Percentiles rank a stretch among this genome's conserved stretches.
Evolutionary conservation across 2,113 vertebrate genomes (phyloP).

Genomic region (Terrapene triunguis): DNA sequence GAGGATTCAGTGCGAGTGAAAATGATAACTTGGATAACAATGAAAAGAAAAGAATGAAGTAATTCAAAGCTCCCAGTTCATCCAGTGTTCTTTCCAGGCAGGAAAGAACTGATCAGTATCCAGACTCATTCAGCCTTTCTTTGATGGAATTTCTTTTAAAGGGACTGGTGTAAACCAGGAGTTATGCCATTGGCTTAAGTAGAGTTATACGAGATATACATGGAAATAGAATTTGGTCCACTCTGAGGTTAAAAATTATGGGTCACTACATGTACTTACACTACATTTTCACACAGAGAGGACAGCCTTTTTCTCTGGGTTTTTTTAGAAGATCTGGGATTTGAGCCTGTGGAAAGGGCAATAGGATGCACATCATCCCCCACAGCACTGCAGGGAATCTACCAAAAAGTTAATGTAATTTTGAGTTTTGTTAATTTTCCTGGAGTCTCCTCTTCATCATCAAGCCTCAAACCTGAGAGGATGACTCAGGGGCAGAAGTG

Average conservation of each 20-base stretch:
- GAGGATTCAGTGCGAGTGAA: neutral
- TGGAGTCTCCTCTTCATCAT: neutral
- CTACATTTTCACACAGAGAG: neutral
- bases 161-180: accelerated
- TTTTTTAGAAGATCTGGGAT: neutral
- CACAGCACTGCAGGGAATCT: accelerated
- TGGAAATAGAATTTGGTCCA: neutral
- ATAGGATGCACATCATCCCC: neutral
- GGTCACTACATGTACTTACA: accelerated
- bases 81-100: neutral
- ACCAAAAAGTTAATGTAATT: neutral
- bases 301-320: accelerated
- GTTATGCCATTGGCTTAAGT: neutral
- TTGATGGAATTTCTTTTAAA: conserved; percentile 1
- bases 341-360: neutral
- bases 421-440: neutral
- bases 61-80: neutral
- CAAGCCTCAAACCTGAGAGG: neutral
- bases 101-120: neutral
- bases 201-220: neutral
- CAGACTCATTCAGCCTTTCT: neutral
- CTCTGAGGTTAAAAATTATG: neutral
- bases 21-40: conserved; percentile 3
- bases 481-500: neutral
- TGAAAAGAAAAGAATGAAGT: neutral